Conservation (phyloP, 2,113 vertebrate species). For the Ptilorrhoa leucosticta region DNA sequence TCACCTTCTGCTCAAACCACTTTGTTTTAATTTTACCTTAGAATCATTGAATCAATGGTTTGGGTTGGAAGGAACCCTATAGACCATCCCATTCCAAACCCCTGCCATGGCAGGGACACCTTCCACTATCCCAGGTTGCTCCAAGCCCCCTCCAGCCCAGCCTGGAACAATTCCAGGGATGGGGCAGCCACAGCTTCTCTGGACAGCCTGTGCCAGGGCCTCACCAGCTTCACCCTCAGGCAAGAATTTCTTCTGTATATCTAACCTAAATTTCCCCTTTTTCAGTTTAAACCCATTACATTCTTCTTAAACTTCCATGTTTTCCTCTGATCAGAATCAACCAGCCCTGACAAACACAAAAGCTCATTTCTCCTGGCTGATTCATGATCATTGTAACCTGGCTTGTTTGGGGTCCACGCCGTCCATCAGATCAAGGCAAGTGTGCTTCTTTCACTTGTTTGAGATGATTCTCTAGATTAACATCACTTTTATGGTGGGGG, state of each 20-base stretch:
- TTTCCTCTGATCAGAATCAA: not conserved
- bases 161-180: not conserved
- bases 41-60: not conserved
- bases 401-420: fast-evolving
- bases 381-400: too few relatives aligned
- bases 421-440: not conserved
- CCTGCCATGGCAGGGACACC: not conserved
- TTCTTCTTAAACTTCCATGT: not conserved
- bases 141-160: fast-evolving
- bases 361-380: not conserved
- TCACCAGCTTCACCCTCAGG: not conserved
- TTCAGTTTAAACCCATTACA: not conserved
- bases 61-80: not conserved
- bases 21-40: not conserved
- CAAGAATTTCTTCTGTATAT: not conserved
- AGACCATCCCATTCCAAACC: not conserved
- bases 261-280: not conserved
- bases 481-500: not conserved
- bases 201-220: not conserved
- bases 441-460: not conserved
- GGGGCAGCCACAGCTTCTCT: not conserved
- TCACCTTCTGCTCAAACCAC: not conserved
- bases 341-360: not conserved
- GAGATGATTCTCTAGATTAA: not conserved
- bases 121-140: fast-evolving